Base-by-base conservation (phyloP, 2,113 vertebrate genomes). In the Microtus ochrogaster region DNA sequence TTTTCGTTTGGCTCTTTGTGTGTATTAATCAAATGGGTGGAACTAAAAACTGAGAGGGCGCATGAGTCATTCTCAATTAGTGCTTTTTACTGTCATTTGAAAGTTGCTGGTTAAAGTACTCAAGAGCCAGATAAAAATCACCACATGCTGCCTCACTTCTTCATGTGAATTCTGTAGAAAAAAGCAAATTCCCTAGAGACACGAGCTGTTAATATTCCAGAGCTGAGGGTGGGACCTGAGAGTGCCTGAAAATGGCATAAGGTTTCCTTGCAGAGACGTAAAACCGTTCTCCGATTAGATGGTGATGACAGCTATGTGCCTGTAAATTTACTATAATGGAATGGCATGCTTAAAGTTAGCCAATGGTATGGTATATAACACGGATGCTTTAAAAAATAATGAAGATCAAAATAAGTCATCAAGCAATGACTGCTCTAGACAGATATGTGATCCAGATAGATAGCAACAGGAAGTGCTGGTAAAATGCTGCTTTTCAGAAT, bases 1-100 rank as follows among this genome's bases (percentile, higher is more conserved):
- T 92, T 70, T 95, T 97, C 16, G 14, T 90, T 91, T 96, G 73
- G 44, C 91, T 92, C 28, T 93, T 93, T 89, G 78, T 81, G 26
- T 65, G 22, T 90, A 41, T 87, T 85, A 91, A 83, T 96, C 66
- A 68, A 90, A 95, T 89, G 72, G 44, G 24, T 95, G 52, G 66
- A 92, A 74, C 61, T 78, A n/a, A 49, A 28, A 55, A 39, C n/a
- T 22, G 19, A n/a, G 66, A 96, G 9, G 26, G 89, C 5, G 41
- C 8, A 12, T 94, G 89, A 96, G 65, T 97, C 39, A 92, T 79
- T 94, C 68, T 86, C 66, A 81, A 17, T 55, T 55, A 95, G 82
- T 81, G 79, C 44, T 88, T 92, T 84, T 90, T 26, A 66, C 39
- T 94, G 49, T 86, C 55, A 61, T 68, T 94, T 85, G 41, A 90